A percentile compares a stretch with the other conserved stretches of the same genome.
These are phyloP conservation scores for Lissonota sp. DNA, from an alignment of 2,888 invertebrate species.

Conservation along the genomic window DNA sequence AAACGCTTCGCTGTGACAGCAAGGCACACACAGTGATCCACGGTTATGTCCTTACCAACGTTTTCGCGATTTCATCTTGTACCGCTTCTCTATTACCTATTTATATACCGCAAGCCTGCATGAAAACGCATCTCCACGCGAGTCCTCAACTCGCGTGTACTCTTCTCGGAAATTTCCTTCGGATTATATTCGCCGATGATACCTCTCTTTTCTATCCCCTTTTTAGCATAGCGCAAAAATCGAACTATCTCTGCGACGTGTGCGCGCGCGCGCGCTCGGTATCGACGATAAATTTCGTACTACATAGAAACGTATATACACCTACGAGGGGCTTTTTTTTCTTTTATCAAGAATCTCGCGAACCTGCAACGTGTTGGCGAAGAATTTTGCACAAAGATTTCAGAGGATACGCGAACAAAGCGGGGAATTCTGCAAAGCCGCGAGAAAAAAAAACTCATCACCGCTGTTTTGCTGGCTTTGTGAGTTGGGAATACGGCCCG, in stretches of 20 bases:
- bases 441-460: slow-evolving; percentile 8
- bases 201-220: not conserved
- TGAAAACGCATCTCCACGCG: not conserved
- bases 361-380: slow-evolving; percentile 10
- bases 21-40: slow-evolving; percentile 17
- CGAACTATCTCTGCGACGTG: slow-evolving; percentile 6
- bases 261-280: too few relatives aligned
- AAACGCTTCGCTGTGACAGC: slow-evolving; percentile 21
- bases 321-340: not conserved
- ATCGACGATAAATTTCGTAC: slow-evolving; percentile 35
- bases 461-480: slow-evolving; percentile 7
- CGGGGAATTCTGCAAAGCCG: slow-evolving; percentile 35
- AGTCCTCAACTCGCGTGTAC: not conserved
- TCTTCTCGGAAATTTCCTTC: slow-evolving; percentile 1
- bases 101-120: not conserved
- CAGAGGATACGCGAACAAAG: slow-evolving; percentile 47
- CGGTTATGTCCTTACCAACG: slow-evolving; percentile 39
- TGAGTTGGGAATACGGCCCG: slow-evolving; percentile 24
- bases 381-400: slow-evolving; percentile 31
- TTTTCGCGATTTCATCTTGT: slow-evolving; percentile 39
- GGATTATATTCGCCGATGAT: not conserved
- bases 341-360: slow-evolving; percentile 1
- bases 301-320: not conserved
- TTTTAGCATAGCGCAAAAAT: not conserved
- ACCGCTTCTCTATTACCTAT: slow-evolving; percentile 8